These are phyloP conservation scores for Nymphicus hollandicus DNA, from an alignment of 2,113 vertebrate genomes.

Conservation along the genomic window DNA sequence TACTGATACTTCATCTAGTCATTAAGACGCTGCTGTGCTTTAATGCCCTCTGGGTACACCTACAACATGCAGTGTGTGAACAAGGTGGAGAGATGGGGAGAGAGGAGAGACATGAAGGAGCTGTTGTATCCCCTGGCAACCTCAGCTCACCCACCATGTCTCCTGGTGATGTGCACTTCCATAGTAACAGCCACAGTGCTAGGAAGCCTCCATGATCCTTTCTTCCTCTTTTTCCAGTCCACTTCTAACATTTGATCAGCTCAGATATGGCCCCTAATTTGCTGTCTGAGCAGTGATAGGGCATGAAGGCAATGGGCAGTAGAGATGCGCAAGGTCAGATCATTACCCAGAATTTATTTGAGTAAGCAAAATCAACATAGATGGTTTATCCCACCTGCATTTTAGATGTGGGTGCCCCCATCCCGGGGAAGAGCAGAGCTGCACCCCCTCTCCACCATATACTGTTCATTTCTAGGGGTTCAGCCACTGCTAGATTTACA, in stretches of 20 bases:
- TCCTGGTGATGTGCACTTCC: neutral
- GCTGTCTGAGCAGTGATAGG: neutral
- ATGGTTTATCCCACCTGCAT: neutral
- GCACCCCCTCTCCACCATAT: no score
- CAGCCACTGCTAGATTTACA: neutral
- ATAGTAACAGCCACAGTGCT: neutral
- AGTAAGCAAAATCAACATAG: neutral
- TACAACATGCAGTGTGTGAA: neutral
- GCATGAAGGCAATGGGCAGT: neutral
- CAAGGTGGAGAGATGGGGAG: neutral
- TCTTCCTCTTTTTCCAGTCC: neutral
- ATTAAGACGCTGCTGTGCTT: neutral
- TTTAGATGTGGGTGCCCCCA: neutral
- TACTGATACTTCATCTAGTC: neutral
- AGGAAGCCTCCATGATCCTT: neutral
- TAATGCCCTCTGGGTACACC: neutral
- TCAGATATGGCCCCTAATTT: neutral
- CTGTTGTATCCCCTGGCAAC: neutral
- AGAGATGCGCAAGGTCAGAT: neutral
- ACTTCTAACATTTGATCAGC: neutral
- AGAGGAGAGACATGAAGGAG: neutral
- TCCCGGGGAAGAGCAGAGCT: neutral
- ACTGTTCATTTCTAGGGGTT: neutral
- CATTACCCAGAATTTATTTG: neutral
- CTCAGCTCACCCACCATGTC: fast-evolving